phyloP scores from a whole-genome alignment of 2,113 vertebrate species.

The Elephantulus edwardii region DNA sequence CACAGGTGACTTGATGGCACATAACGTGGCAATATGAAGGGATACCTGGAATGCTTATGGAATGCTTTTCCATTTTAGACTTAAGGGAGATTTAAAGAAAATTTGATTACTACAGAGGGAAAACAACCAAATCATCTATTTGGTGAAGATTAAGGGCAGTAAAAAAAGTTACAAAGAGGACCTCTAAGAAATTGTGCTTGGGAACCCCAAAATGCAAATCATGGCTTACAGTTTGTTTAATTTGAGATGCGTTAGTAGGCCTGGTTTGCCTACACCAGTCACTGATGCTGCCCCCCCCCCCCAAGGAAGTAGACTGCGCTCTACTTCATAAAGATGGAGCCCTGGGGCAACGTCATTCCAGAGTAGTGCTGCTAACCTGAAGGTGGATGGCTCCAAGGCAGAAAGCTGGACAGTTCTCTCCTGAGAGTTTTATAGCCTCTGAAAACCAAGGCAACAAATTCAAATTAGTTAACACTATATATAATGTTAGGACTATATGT shows the following conservation, averaged over 20 bases:
- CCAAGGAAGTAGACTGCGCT: neutral
- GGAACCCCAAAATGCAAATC: neutral
- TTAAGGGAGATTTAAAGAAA: neutral
- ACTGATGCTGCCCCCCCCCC: neutral
- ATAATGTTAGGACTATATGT: neutral
- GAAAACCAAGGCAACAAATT: no score
- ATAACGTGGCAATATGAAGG: no score
- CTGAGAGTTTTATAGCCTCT: no score
- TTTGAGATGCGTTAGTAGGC: neutral
- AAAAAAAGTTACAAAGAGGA: neutral
- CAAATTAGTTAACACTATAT: no score
- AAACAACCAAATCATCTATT: neutral
- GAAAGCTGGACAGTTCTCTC: no score
- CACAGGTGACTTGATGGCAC: no score
- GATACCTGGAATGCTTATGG: no score
- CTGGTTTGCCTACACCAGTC: neutral
- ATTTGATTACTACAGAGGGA: neutral
- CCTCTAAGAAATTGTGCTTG: neutral
- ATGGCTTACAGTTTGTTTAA: neutral
- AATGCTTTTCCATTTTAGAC: neutral
- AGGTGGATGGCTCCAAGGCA: no score
- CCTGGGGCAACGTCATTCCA: no score
- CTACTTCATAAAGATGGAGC: conserved; percentile 1
- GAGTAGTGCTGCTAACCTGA: no score
- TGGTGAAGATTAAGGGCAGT: neutral